Base-by-base conservation (phyloP, 2,888 invertebrate genomes). In the Cantharis flavilabris region DNA sequence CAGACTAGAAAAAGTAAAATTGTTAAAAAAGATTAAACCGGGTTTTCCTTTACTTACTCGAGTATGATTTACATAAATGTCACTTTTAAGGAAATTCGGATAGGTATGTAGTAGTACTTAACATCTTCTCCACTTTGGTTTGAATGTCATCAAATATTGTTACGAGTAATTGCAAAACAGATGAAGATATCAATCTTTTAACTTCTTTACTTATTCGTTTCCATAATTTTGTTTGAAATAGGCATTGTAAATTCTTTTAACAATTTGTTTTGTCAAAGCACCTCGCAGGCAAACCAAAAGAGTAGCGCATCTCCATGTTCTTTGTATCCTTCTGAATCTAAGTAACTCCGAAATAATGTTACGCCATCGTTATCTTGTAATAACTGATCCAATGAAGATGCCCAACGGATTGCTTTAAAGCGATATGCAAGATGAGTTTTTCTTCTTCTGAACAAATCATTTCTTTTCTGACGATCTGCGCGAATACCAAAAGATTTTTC, bases 211-310 rank as follows among this genome's bases (percentile, higher is more conserved):
- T 69, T n/a, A 67, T 26, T 23, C 65, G 5, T 86, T 92, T 92
- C 86, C 94, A 93, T 86, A 96, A 91, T 85, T 95, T 94, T 85
- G 23, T 26, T 67, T 67, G n/a, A 67, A 67, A 67, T 67, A 67
- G 9, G 9, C 65, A 67, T 93, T 94, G 90, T 95, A 94, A 87
- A 96, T 95, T 85, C 94, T 94, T 89, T 95, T 95, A 86, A 97
- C 94, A 87, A 97, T 92, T 86, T 93, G 92, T 83, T 94, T 88
- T 94, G 95, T 84, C 95, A 94, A 84, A 96, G 92, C 73, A 96
- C 95, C 87, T 96, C 95, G 89, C 96, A 96, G 72, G 97, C 98
- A 90, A 97, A 98, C 93, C 96, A 97, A 90, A 98, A 98, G 89
- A 95, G 94, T 85, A 97, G 92, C 73, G 95, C 92, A 89, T 95